phyloP scores from a whole-genome alignment of 1,140 invertebrate genomes.

The Pseudomyrmex cubaensis region DNA sequence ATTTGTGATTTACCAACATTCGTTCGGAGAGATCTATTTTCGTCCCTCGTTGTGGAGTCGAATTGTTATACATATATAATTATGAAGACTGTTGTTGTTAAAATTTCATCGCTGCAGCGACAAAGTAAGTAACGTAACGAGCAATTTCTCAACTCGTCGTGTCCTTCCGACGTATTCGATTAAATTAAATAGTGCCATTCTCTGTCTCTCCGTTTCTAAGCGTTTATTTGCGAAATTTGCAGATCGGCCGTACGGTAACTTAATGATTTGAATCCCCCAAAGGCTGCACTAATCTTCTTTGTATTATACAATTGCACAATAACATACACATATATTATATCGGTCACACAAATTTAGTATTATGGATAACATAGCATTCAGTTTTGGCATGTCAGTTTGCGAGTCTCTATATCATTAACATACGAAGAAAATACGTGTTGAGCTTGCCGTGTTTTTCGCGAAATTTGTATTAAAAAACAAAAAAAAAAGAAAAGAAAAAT shows the following conservation, averaged over 20 bases:
- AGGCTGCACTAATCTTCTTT: constrained; percentile 26
- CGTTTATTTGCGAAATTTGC: constrained; percentile 56
- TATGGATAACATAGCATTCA: constrained; percentile 26
- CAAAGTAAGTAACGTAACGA: no score
- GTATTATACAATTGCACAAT: constrained; percentile 49
- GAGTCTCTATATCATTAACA: constrained; percentile 43
- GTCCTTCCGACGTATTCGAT: no score
- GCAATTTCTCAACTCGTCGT: no score
- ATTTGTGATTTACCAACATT: no score
- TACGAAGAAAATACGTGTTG: background rate
- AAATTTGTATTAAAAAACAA: no score
- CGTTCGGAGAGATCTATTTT: no score
- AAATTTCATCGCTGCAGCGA: no score
- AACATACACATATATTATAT: constrained; percentile 14
- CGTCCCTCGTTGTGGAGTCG: no score
- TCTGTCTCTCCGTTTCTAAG: background rate
- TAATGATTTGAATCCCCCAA: constrained; percentile 70
- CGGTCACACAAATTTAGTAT: constrained; percentile 28
- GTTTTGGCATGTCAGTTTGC: constrained; percentile 32
- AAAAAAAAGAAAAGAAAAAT: constrained; percentile 66
- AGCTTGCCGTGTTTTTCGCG: background rate
- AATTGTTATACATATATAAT: no score
- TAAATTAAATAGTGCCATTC: constrained; percentile 9
- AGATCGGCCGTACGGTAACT: constrained; percentile 74
- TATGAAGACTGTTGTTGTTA: no score